phyloP scores from a whole-genome alignment of 2,113 vertebrate species.

The Bambusicola thoracicus region DNA sequence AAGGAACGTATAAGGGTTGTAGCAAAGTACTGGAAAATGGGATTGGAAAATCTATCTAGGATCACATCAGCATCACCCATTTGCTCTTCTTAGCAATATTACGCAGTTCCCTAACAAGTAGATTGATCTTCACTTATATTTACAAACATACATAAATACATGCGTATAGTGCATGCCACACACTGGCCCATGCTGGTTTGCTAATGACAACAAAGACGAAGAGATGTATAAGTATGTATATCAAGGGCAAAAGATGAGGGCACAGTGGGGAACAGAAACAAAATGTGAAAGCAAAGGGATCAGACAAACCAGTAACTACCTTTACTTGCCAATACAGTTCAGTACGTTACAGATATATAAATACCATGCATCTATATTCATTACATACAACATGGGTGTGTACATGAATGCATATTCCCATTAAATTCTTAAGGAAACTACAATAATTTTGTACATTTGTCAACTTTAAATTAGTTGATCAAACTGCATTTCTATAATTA shows the following conservation, averaged over 20 bases:
- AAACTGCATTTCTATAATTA: not conserved
- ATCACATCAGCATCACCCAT: not conserved
- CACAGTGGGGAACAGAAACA: not conserved
- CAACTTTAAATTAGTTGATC: not conserved
- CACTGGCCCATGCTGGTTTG: not conserved
- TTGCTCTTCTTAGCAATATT: not conserved
- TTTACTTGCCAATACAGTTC: not conserved
- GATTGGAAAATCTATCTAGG: not conserved
- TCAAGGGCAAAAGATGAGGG: not conserved
- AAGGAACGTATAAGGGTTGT: not conserved
- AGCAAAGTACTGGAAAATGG: not conserved
- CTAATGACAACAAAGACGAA: not conserved
- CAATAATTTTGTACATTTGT: not conserved
- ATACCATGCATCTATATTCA: accelerated
- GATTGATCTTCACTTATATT: not conserved
- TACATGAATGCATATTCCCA: not conserved
- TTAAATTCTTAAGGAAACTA: not conserved
- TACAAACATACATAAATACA: not conserved
- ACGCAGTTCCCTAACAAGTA: not conserved
- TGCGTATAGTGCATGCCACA: not conserved
- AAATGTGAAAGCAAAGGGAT: not conserved
- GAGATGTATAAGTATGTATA: not conserved
- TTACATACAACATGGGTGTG: not conserved
- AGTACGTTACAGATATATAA: accelerated
- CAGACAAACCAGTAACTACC: not conserved